These are phyloP conservation scores for Drosophila lacteicornis DNA, from an alignment of 1,140 invertebrate species.

Conservation along the genomic window DNA sequence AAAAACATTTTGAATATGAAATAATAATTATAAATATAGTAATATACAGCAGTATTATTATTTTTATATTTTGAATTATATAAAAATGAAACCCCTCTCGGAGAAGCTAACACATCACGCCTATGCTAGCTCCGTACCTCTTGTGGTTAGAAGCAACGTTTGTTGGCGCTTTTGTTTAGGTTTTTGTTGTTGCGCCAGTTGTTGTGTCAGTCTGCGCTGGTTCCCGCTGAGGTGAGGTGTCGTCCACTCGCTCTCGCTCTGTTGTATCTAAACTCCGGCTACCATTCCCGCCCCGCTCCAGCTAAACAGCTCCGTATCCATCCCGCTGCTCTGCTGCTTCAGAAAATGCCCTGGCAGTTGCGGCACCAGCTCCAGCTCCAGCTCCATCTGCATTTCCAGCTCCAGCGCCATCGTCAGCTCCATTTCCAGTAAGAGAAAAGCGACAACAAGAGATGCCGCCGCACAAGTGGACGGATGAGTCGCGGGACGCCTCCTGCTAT, in stretches of 20 bases:
- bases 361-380: slow-evolving; percentile 26
- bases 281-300: slow-evolving; percentile 1
- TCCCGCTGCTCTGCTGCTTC: slow-evolving; percentile 21
- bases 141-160: slow-evolving; percentile 46
- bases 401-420: not conserved
- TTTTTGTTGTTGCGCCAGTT: slow-evolving; percentile 62
- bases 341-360: slow-evolving; percentile 71
- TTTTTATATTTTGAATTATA: too few species aligned
- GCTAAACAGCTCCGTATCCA: not conserved
- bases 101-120: not conserved
- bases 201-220: slow-evolving; percentile 48
- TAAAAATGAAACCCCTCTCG: not conserved
- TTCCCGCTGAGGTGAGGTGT: slow-evolving; percentile 66
- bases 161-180: slow-evolving; percentile 56
- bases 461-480: slow-evolving; percentile 71
- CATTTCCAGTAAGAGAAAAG: slow-evolving; percentile 4
- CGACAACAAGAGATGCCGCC: slow-evolving; percentile 53
- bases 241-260: slow-evolving; percentile 20
- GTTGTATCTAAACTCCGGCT: slow-evolving; percentile 4
- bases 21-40: too few species aligned
- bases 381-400: slow-evolving; percentile 3
- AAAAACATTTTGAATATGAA: too few species aligned
- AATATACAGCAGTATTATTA: too few species aligned
- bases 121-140: slow-evolving; percentile 1
- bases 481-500: slow-evolving; percentile 70